Conservation (phyloP, 92 coral and sea anemone genomes). For the Epizoanthus ramosus region DNA sequence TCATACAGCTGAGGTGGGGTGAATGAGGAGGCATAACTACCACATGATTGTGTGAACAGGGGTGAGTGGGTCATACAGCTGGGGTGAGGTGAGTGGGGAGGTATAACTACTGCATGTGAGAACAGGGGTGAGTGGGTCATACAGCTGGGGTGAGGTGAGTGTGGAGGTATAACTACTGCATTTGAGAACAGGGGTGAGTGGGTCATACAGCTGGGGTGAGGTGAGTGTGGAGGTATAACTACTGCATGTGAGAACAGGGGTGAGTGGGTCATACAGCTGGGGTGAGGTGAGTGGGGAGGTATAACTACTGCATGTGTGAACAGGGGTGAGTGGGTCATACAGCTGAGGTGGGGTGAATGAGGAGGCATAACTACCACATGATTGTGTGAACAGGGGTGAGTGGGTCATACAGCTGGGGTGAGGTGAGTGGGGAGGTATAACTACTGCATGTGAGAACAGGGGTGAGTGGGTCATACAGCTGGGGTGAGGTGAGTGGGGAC, state of each 20-base stretch:
- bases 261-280: too few species aligned
- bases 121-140: not conserved
- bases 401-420: too few species aligned
- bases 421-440: too few species aligned
- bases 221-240: not conserved
- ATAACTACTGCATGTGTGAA: too few species aligned
- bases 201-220: not conserved
- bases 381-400: not conserved
- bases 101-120: not conserved
- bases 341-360: not conserved
- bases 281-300: too few species aligned
- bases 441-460: not conserved
- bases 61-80: too few species aligned
- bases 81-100: too few species aligned
- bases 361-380: not conserved
- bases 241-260: too few species aligned
- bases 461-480: not conserved
- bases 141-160: not conserved
- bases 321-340: not conserved
- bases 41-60: not conserved
- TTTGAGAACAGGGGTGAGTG: too few species aligned
- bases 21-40: not conserved
- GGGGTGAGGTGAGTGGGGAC: too few species aligned
- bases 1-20: too few species aligned
- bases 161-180: too few species aligned